A percentile compares a stretch with the other conserved stretches of the same genome.
phyloP scores from a whole-genome alignment of 2,888 invertebrate species.

The Nomada fabriciana region DNA sequence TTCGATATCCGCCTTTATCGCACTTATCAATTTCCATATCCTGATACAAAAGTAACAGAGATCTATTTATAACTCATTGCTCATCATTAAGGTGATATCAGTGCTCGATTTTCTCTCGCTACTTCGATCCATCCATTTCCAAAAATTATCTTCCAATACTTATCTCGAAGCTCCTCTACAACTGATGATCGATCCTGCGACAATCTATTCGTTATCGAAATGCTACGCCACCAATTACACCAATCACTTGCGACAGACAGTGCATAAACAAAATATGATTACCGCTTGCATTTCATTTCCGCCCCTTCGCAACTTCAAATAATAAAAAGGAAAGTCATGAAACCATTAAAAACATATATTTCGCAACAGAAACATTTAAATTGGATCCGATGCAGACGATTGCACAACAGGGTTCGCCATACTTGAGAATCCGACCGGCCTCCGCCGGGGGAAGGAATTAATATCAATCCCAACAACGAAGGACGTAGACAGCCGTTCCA shows the following conservation, averaged over 20 bases:
- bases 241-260: too few species aligned
- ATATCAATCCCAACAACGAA: conserved; percentile 25
- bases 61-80: neutral
- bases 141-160: too few species aligned
- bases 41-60: neutral
- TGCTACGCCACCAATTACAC: too few species aligned
- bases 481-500: conserved; percentile 18
- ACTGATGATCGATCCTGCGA: too few species aligned
- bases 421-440: conserved; percentile 11
- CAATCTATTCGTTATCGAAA: too few species aligned
- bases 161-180: too few species aligned
- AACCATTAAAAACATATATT: too few species aligned
- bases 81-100: neutral
- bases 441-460: conserved; percentile 30
- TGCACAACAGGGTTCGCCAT: conserved; percentile 16
- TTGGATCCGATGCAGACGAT: neutral
- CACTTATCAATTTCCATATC: conserved; percentile 15
- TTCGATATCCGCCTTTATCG: neutral
- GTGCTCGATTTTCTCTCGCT: neutral
- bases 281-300: too few species aligned
- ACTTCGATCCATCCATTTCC: too few species aligned
- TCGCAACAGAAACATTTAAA: neutral
- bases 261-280: too few species aligned
- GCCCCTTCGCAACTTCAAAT: too few species aligned
- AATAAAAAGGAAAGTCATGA: too few species aligned